These are phyloP conservation scores for Pseudomyrmex flavicornis DNA, from an alignment of 1,140 invertebrate species.

Conservation along the genomic window DNA sequence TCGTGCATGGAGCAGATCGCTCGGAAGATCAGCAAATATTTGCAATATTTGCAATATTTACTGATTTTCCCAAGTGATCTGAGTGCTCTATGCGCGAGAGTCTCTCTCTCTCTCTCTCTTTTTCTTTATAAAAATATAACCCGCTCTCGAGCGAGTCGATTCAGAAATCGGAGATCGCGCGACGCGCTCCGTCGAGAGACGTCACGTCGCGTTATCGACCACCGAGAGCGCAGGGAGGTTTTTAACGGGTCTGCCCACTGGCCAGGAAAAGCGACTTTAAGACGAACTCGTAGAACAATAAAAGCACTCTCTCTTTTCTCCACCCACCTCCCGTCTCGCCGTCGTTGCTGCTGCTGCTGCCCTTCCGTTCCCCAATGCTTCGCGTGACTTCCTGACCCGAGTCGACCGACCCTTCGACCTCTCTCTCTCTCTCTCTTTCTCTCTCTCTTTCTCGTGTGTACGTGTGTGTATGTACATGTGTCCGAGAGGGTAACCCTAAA, in stretches of 20 bases:
- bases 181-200: constrained; percentile 29
- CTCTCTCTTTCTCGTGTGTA: not conserved
- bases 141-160: constrained; percentile 28
- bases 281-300: constrained; percentile 74
- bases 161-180: constrained; percentile 41
- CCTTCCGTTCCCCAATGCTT: constrained; percentile 61
- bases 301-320: constrained; percentile 67
- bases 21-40: too few species aligned
- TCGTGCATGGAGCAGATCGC: too few species aligned
- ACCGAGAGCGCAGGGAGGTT: constrained; percentile 22
- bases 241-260: constrained; percentile 67
- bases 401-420: constrained; percentile 68
- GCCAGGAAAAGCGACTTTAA: constrained; percentile 74
- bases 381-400: constrained; percentile 80
- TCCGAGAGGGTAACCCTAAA: constrained; percentile 65
- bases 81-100: not conserved
- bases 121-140: constrained; percentile 28
- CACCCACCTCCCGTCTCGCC: constrained; percentile 30
- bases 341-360: constrained; percentile 4
- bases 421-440: not conserved
- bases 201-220: constrained; percentile 67
- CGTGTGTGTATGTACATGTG: constrained; percentile 13
- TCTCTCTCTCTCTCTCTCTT: too few species aligned
- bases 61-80: too few species aligned
- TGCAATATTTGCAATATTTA: too few species aligned